These are phyloP conservation scores for Gallinago nigripennis DNA, from an alignment of 2,797 vertebrate genomes.

Conservation along the genomic window DNA sequence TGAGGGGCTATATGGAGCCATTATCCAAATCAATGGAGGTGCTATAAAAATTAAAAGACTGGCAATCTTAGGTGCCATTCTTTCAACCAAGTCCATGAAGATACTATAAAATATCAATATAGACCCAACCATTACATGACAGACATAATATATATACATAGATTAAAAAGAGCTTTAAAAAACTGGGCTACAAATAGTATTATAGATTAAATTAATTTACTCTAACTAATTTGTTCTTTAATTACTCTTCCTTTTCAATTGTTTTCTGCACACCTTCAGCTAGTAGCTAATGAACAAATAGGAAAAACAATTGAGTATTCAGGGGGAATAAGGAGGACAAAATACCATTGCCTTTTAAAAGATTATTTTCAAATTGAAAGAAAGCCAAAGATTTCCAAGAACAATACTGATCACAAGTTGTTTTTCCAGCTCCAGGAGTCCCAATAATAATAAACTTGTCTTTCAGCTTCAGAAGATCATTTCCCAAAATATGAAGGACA, in stretches of 20 bases:
- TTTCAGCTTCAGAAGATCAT: neutral
- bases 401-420: neutral
- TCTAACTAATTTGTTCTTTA: neutral
- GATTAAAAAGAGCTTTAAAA: neutral
- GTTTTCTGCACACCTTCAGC: neutral
- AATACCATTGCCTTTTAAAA: neutral
- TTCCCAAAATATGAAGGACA: neutral
- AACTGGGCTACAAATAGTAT: neutral
- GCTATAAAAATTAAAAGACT: neutral
- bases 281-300: neutral
- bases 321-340: fast-evolving
- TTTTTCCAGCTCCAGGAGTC: neutral
- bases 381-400: neutral
- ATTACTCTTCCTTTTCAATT: neutral
- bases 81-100: neutral
- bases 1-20: neutral
- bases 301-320: neutral
- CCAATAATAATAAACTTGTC: neutral
- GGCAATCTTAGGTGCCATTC: neutral
- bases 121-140: neutral
- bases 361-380: neutral
- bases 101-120: neutral
- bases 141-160: neutral
- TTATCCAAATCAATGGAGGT: neutral
- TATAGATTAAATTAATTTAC: neutral